Conservation (phyloP, 2,113 vertebrate genomes). For the Pristiophorus japonicus region DNA sequence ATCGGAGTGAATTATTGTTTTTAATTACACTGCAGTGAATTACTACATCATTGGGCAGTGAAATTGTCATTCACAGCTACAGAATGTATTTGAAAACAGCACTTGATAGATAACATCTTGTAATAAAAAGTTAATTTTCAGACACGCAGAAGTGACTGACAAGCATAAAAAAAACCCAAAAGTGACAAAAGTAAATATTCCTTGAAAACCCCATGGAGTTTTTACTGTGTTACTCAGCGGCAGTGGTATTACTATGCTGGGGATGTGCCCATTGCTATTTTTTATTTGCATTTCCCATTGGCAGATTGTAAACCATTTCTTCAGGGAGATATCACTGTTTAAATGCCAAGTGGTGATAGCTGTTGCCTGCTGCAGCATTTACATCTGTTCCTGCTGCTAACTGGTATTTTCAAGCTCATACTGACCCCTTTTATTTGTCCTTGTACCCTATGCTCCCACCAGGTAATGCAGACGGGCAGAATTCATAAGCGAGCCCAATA, state of each 20-base stretch:
- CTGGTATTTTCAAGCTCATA: neutral
- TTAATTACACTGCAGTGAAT: slow-evolving; percentile 35
- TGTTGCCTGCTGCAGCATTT: slow-evolving; percentile 22
- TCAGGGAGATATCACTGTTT: slow-evolving; percentile 35
- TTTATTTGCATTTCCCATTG: slow-evolving; percentile 36
- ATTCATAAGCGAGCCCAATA: neutral
- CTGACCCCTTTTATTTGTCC: slow-evolving; percentile 26
- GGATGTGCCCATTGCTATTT: neutral
- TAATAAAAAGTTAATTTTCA: neutral
- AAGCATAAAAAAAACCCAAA: neutral
- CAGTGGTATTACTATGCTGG: neutral
- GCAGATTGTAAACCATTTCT: slow-evolving; percentile 36
- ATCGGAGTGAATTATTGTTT: slow-evolving; percentile 31
- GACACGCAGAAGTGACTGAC: neutral
- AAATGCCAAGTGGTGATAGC: slow-evolving; percentile 34
- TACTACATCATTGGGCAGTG: slow-evolving; percentile 27
- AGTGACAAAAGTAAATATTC: neutral
- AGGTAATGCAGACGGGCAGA: neutral
- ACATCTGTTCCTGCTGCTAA: slow-evolving; percentile 33
- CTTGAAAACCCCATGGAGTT: neutral
- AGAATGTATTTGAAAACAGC: neutral
- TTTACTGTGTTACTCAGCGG: neutral
- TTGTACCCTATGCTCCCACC: neutral
- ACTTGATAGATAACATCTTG: neutral
- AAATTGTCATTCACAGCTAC: slow-evolving; percentile 27